phyloP scores from a whole-genome alignment of 1,140 invertebrate species.

The Charaxes varanes region DNA sequence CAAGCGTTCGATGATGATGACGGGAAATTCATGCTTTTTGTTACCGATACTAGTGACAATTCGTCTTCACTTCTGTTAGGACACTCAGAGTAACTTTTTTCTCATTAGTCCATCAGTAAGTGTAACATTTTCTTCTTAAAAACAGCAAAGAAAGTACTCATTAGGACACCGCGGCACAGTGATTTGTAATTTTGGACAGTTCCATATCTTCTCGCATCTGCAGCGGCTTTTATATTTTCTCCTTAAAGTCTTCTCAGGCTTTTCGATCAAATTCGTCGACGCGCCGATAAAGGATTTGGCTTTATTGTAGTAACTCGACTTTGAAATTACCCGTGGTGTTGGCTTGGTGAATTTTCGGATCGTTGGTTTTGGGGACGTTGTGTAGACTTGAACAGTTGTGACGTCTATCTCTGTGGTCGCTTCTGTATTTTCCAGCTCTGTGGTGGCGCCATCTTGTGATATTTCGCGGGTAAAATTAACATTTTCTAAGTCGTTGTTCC shows the following conservation, averaged over 20 bases:
- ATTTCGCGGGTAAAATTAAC: constrained; percentile 19
- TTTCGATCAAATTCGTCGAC: constrained; percentile 33
- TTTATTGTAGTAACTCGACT: constrained; percentile 46
- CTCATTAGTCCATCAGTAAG: too few relatives aligned
- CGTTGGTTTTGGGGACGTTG: constrained; percentile 14
- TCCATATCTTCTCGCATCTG: constrained; percentile 66
- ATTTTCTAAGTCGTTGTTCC: constrained; percentile 8
- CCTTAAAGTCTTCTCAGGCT: constrained; percentile 20
- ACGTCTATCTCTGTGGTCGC: constrained; percentile 22
- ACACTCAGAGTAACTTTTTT: too few relatives aligned
- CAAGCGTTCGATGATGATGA: too few relatives aligned
- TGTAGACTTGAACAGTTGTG: constrained; percentile 21
- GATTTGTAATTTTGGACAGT: constrained; percentile 67
- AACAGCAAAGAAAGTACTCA: constrained; percentile 68
- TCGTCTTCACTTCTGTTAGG: too few relatives aligned
- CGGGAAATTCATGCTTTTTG: too few relatives aligned
- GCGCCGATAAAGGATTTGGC: constrained; percentile 16
- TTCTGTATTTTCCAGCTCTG: constrained; percentile 19
- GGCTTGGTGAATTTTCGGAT: constrained; percentile 17
- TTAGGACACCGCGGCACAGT: constrained; percentile 64
- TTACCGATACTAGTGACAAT: too few relatives aligned
- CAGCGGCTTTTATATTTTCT: constrained; percentile 53
- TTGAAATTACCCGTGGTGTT: constrained; percentile 32
- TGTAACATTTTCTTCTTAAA: constrained; percentile 35
- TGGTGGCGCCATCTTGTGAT: constrained; percentile 26